Base-by-base conservation (phyloP, 2,113 vertebrate species). In the Stigmatopora nigra region DNA sequence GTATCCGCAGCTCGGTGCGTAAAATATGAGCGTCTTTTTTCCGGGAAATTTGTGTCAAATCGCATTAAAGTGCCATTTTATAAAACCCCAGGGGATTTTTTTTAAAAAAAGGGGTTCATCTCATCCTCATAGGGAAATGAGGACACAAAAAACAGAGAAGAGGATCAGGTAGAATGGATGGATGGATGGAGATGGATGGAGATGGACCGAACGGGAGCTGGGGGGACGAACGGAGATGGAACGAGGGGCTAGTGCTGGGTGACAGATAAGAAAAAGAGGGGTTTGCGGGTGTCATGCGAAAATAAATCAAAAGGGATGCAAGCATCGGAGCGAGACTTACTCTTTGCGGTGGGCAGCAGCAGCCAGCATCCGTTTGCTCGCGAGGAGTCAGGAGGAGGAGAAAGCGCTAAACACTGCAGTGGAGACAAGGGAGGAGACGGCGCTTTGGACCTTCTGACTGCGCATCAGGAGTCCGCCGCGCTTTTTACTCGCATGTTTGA, bases 381-480 rank as follows among this genome's bases (percentile, higher is more conserved):
- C 77, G 75, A 78, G 71, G 82, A 73, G 80, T 75, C 79, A 76
- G 75, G 72, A 73, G 71, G 62, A 68, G 68, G 69, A 73, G 68
- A 61, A 31, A 68, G 69, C 67, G 79, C 67, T 80, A 71, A 84
- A 84, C 78, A 85, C 87, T 82, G 87, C 87, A 87, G 59, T 61
- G 59, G 87, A 84, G 80, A 82, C 85, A 85, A 84, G 87, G 87
- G 85, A 85, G 85, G 87, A 84, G 83, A 83, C 84, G 83, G 78
- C 73, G 68, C 84, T 77, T 65, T 71, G 82, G 68, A 82, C 77
- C 82, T 79, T 67, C 82, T 76, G 72, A 79, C 78, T 87, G 83
- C 84, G 86, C 84, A 85, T 85, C 83, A 75, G 80, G 80, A 85
- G 75, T 72, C 78, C 69, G 58, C 65, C 51, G 79, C 65, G 82